Conservation (phyloP, 2,113 vertebrate species). For the Balaeniceps rex region DNA sequence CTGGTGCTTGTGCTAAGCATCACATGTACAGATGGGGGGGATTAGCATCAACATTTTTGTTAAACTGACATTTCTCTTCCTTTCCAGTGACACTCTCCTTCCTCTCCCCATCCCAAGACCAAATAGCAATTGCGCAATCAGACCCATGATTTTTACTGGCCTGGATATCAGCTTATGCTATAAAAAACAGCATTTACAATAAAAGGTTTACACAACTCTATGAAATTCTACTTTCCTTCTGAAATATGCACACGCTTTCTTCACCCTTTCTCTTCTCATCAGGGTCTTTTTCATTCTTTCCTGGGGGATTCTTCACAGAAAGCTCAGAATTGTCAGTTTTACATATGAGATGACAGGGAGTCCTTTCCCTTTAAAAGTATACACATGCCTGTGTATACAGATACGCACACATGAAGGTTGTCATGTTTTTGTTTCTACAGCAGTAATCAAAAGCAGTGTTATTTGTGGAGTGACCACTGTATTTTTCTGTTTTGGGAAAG, state of each 20-base stretch:
- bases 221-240: background rate
- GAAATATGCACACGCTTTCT: background rate
- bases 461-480: background rate
- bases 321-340: background rate
- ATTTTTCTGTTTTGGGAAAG: background rate
- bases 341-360: background rate
- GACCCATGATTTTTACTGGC: background rate
- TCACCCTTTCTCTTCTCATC: background rate
- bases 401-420: background rate
- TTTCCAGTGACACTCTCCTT: background rate
- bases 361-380: background rate
- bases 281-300: background rate
- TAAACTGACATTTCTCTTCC: background rate
- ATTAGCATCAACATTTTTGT: background rate
- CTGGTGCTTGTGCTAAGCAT: background rate
- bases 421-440: background rate
- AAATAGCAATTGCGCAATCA: background rate
- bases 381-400: background rate
- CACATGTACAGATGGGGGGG: accelerated
- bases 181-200: background rate
- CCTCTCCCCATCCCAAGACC: background rate
- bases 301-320: background rate
- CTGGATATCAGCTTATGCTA: background rate
- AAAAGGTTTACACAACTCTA: background rate
- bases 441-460: background rate